Evolutionary conservation across 2,113 vertebrate genomes (phyloP).

Genomic region (Perca flavescens): DNA sequence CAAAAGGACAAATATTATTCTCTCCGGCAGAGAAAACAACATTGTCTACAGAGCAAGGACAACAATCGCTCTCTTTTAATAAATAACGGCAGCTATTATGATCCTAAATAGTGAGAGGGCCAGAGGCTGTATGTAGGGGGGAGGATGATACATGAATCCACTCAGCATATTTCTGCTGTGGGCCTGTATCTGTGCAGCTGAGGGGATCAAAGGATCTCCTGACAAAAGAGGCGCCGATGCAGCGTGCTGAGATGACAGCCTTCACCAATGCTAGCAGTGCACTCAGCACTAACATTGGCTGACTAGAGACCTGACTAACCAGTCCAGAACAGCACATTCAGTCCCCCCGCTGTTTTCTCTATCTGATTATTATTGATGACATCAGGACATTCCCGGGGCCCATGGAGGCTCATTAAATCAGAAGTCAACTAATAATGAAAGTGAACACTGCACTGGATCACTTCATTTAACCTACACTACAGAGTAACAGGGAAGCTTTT

Average conservation of each 20-base stretch:
- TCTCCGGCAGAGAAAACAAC: constrained; percentile 67
- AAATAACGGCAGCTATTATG: constrained; percentile 74
- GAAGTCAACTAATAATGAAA: constrained; percentile 63
- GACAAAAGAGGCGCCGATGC: constrained; percentile 76
- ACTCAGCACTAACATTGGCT: constrained; percentile 74
- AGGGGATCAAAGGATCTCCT: constrained; percentile 75
- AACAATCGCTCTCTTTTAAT: constrained; percentile 75
- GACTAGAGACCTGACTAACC: constrained; percentile 74
- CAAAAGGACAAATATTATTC: constrained; percentile 70
- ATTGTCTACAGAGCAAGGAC: constrained; percentile 72
- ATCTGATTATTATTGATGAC: constrained; percentile 75
- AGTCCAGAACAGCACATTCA: constrained; percentile 65
- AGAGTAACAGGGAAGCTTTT: constrained; percentile 43
- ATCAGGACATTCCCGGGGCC: constrained; percentile 55
- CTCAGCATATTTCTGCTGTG: constrained; percentile 77
- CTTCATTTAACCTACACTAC: constrained; percentile 41
- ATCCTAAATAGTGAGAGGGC: constrained; percentile 72
- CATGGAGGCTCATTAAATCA: constrained; percentile 70
- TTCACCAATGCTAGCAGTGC: constrained; percentile 60
- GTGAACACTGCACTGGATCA: constrained; percentile 58
- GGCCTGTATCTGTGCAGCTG: constrained; percentile 67
- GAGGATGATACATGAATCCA: constrained; percentile 72
- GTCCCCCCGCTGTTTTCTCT: constrained; percentile 38
- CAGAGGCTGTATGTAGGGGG: constrained; percentile 65
- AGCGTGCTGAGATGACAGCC: constrained; percentile 75